phyloP scores from a whole-genome alignment of 2,113 vertebrate genomes.

The Sarotherodon lohbergeri region DNA sequence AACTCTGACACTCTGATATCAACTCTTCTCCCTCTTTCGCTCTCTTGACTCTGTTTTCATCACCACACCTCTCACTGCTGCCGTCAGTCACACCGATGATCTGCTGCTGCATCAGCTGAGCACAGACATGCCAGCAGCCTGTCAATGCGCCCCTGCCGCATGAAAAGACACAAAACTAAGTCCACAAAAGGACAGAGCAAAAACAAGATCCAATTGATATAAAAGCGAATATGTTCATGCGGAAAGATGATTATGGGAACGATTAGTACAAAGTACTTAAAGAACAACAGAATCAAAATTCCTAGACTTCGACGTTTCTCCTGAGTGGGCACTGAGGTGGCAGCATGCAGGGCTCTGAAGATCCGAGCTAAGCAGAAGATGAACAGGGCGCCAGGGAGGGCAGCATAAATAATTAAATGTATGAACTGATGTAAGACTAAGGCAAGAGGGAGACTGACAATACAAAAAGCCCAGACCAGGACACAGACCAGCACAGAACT shows the following conservation, averaged over 20 bases:
- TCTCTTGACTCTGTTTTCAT: neutral
- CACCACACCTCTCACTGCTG: neutral
- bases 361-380: neutral
- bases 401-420: accelerated
- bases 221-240: accelerated
- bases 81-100: neutral
- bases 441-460: accelerated
- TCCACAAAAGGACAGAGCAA: neutral
- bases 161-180: neutral
- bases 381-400: accelerated
- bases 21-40: neutral
- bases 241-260: accelerated
- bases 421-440: accelerated
- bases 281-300: neutral
- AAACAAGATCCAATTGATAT: accelerated
- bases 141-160: neutral
- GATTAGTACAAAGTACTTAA: accelerated
- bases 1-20: neutral
- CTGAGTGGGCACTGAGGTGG: neutral
- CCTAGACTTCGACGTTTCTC: neutral
- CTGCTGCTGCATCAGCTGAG: neutral
- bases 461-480: neutral
- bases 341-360: neutral
- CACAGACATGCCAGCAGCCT: neutral
- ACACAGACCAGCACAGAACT: neutral